Evolutionary conservation across 2,113 vertebrate species (phyloP), one percentile per base, ranked within the genome.

Genomic region (Caranx ignobilis): DNA sequence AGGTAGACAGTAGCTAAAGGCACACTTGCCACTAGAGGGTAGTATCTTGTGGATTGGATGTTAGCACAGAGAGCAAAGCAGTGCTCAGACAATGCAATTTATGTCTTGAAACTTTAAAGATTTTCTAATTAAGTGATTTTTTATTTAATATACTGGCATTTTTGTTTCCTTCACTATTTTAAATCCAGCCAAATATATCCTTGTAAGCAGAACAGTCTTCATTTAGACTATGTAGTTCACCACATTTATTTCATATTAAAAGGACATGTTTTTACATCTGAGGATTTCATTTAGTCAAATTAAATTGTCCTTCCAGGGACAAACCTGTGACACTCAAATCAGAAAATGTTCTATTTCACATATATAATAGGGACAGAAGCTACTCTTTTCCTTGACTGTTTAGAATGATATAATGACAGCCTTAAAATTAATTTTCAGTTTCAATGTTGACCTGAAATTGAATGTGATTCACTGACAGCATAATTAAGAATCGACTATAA

Each of bases 21-120:
- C 60, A 63, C 64, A 63, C 39, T 80, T 73, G 71, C 93, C 94
- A 94, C 94, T 91, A 94, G 93, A 94, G 94, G 93, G 94, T 89
- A 88, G 82, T 88, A 91, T 93, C 64, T 87, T 92, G 89, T 92
- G 82, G 73, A 89, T 50, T 67, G 79, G 71, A 80, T 75, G 66
- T 48, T 47, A 71, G 47, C 31, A 76, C 70, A 54, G n/a, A 64
- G 54, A 86, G 32, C 34, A 74, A 45, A 82, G 48, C 56, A 57
- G 6, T 65, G 7, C n/a, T 70, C 26, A 61, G 52, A 57, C 32
- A 37, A 64, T 82, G 52, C 67, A 39, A 16, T 48, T 72, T 72
- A 2, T 74, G 61, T 75, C 13, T 31, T 61, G 21, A 66, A 75
- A 68, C 57, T 72, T 66, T 4, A 55, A 64, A 65, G 76, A 54